Percentiles rank a stretch among this genome's conserved stretches.
Conservation (phyloP, 2,888 invertebrate species). For the Frankliniella fusca region DNA sequence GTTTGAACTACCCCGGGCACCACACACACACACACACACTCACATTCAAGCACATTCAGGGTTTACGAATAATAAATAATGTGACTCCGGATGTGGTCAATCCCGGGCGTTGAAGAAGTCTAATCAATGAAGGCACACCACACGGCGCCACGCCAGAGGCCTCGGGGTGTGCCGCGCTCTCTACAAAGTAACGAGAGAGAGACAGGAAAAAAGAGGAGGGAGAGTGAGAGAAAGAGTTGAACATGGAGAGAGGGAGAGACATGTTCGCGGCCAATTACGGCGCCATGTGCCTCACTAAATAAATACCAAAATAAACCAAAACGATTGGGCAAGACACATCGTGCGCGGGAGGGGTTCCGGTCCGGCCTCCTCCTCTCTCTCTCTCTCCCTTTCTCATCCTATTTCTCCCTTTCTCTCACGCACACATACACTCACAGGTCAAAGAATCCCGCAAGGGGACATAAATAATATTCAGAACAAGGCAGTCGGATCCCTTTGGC, state of each 20-base stretch:
- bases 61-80: too few relatives aligned
- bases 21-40: neutral
- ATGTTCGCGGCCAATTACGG: slow-evolving; percentile 19
- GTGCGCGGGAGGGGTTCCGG: too few relatives aligned
- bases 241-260: neutral
- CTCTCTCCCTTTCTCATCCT: too few relatives aligned
- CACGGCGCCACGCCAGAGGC: neutral
- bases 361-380: too few relatives aligned
- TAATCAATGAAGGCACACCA: neutral
- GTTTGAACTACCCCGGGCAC: neutral
- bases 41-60: too few relatives aligned
- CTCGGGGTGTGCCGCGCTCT: neutral
- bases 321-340: neutral
- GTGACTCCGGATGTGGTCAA: neutral
- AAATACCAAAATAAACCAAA: slow-evolving; percentile 21
- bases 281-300: slow-evolving; percentile 14
- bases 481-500: too few relatives aligned
- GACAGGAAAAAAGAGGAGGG: slow-evolving; percentile 27
- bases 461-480: neutral
- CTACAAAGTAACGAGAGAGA: neutral
- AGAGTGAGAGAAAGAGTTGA: neutral
- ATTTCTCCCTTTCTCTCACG: neutral
- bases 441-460: neutral
- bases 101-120: neutral
- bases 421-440: neutral